These are phyloP conservation scores for Hemibagrus guttatus DNA, from an alignment of 2,797 vertebrate species.

Conservation along the genomic window DNA sequence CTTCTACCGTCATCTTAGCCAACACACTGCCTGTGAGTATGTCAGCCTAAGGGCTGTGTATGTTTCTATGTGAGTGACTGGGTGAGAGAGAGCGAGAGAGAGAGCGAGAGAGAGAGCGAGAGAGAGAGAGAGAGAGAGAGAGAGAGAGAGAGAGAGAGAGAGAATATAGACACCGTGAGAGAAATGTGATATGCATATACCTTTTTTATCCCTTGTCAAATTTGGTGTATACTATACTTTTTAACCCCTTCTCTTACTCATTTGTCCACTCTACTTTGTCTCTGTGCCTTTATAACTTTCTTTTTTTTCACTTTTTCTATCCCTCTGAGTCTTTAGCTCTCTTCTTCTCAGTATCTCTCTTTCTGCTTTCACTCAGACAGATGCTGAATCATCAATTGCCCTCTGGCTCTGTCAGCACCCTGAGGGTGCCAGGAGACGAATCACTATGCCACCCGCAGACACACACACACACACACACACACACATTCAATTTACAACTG, in stretches of 20 bases:
- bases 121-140: not conserved
- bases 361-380: slow-evolving; percentile 72
- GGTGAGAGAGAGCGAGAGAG: slow-evolving; percentile 12
- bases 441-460: slow-evolving; percentile 19
- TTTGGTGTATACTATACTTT: slow-evolving; percentile 43
- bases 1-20: slow-evolving; percentile 54
- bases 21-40: slow-evolving; percentile 31
- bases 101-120: not conserved
- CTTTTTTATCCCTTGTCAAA: not conserved
- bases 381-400: slow-evolving; percentile 79
- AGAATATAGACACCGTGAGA: not conserved
- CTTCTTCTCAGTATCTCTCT: slow-evolving; percentile 24
- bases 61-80: slow-evolving; percentile 42
- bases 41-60: slow-evolving; percentile 43
- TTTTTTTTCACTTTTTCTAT: not conserved
- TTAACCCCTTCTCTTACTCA: slow-evolving; percentile 64
- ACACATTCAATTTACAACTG: slow-evolving; percentile 1
- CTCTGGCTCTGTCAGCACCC: slow-evolving; percentile 69
- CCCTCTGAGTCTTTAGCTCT: not conserved
- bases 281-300: not conserved
- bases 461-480: slow-evolving; percentile 31
- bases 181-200: too few relatives aligned
- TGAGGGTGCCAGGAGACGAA: slow-evolving; percentile 67
- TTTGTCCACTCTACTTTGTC: slow-evolving; percentile 47
- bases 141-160: not conserved